Evolutionary conservation across 1,140 invertebrate species (phyloP), one percentile per base, ranked within the genome.

Genomic region (Magallana ariakensis): DNA sequence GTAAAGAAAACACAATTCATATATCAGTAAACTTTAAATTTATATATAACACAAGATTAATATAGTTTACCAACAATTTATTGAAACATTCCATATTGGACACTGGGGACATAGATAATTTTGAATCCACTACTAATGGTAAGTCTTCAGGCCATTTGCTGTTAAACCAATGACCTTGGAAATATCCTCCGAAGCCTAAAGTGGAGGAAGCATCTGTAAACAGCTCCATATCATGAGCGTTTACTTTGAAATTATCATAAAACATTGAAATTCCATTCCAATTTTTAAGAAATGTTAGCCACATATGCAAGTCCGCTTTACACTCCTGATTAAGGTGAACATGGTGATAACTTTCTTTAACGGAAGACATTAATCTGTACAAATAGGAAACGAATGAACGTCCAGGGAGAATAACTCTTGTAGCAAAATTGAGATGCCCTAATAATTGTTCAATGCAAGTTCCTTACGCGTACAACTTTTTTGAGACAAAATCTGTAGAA

Each of bases 231-330:
- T 80, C 15, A 16, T 13, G 8, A n/a, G 75, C 81, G 1, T 9
- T 13, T 4, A 56, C 13, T 46, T 84, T 55, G 15, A 7, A 16
- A 22, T 26, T 58, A 16, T 88, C 84, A 16, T 85, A 57, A 75
- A 90, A 87, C 0, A 90, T 10, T 1, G 87, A 87, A 3, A 86
- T 55, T 8, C 88, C 84, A 86, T 91, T 91, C 80, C 75, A 87
- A 46, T 86, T 9, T 19, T 60, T 19, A 0, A 91, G 75, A 80
- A 90, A 91, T n/a, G 16, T 2, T 10, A 66, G n/a, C 88, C 87
- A 91, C 55, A 90, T 87, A 9, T 33, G 1, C 11, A 80, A 46
- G 70, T 80, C 70, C 15, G 70, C 70, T 80, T 13, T 80, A 7
- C 70, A 80, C 11, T 80, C n/a, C 16, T 22, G 19, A 11, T 80